A percentile compares a stretch with the other conserved stretches of the same genome.
These are phyloP conservation scores for Pteropus rufus DNA, from an alignment of 2,797 vertebrate genomes.

Conservation along the genomic window DNA sequence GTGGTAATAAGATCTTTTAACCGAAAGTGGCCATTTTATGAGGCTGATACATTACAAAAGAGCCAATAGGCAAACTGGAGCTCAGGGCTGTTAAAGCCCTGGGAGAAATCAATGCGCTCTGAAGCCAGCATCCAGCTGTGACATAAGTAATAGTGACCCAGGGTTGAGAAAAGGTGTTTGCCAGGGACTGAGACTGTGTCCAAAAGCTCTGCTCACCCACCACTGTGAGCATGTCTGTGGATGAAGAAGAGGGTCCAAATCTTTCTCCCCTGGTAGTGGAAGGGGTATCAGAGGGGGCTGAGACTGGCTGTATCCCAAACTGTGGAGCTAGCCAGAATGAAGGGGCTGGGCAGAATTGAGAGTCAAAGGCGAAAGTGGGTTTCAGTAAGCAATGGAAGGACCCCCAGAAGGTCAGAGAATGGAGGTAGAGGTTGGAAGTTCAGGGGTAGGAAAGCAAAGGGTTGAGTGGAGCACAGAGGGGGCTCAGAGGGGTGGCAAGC, in stretches of 20 bases:
- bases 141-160: slow-evolving; percentile 41
- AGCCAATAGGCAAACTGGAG: slow-evolving; percentile 60
- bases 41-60: slow-evolving; percentile 44
- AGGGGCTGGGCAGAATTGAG: neutral
- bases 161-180: slow-evolving; percentile 53
- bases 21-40: slow-evolving; percentile 72
- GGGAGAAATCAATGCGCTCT: slow-evolving; percentile 62
- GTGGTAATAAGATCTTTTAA: slow-evolving; percentile 80
- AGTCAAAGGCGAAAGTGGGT: neutral
- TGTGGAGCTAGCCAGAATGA: neutral
- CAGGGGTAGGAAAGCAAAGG: neutral
- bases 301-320: neutral
- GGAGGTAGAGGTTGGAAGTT: neutral
- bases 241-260: neutral
- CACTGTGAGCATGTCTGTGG: neutral
- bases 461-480: neutral
- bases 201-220: neutral
- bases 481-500: neutral
- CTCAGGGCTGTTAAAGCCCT: slow-evolving; percentile 50
- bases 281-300: too few species aligned
- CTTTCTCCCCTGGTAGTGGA: neutral
- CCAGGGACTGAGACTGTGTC: neutral
- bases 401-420: neutral
- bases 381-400: neutral
- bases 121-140: slow-evolving; percentile 41